These are phyloP conservation scores for Casuarius casuarius DNA, from an alignment of 2,113 vertebrate genomes.

Conservation along the genomic window DNA sequence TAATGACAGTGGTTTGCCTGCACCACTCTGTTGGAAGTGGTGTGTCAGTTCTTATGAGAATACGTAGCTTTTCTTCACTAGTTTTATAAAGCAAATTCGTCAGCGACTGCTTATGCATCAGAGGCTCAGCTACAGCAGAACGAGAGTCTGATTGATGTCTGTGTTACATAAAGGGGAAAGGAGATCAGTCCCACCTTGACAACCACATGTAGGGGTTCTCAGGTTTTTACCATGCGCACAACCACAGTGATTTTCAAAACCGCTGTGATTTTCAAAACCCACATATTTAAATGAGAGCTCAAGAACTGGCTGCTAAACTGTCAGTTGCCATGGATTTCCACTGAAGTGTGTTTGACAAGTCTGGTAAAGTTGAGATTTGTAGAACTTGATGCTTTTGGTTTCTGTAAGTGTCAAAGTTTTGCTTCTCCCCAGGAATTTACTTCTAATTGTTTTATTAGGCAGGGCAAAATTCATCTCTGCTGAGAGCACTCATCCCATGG, in stretches of 20 bases:
- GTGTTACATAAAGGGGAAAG: neutral
- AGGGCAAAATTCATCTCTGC: neutral
- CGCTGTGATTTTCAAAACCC: slow-evolving; percentile 14
- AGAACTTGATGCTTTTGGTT: neutral
- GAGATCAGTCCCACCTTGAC: slow-evolving; percentile 32
- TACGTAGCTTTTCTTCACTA: neutral
- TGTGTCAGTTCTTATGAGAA: neutral
- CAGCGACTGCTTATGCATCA: neutral
- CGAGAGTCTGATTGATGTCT: neutral
- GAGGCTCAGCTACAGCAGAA: neutral
- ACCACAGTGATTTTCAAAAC: slow-evolving; percentile 25
- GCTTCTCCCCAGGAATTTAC: neutral
- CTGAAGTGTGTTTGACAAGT: slow-evolving; percentile 6
- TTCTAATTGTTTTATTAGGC: neutral
- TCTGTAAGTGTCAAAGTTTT: neutral
- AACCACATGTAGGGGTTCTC: neutral
- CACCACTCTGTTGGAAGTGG: neutral
- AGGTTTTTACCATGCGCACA: neutral
- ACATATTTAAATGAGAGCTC: neutral
- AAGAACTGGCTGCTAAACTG: neutral
- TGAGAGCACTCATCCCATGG: neutral
- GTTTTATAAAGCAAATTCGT: neutral
- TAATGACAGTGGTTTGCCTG: neutral
- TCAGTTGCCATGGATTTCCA: slow-evolving; percentile 7
- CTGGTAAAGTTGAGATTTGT: neutral